Evolutionary conservation across 2,888 invertebrate genomes (phyloP), one percentile per base, ranked within the genome.

Genomic region (Lasioglossum calceatum): DNA sequence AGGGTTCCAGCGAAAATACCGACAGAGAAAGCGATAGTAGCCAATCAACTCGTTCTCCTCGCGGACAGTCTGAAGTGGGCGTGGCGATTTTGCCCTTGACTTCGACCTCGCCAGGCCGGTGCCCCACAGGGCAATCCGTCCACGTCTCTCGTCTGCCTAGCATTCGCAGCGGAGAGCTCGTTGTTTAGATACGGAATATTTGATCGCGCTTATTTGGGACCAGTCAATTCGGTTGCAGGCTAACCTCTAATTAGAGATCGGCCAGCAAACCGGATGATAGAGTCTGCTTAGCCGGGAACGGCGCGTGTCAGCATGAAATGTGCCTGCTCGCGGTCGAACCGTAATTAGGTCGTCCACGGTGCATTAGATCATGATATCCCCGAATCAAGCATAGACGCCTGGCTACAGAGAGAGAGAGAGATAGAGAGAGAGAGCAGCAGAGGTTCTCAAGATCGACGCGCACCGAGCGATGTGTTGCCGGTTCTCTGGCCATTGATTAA

Each of bases 291-390:
- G 54, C 64, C 36, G 32, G 84, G 84, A 61, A 78, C 82, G 76
- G 75, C 71, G 77, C 85, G 79, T 64, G 81, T 84, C 81, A 78
- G 76, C 78, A 64, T 82, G 90, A 89, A 90, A 89, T 83, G 89
- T 88, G 80, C 84, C 71, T 39, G 82, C 80, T 81, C 70, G 85
- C 76, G 86, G 80, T 84, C 73, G 76, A 50, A 39, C 72, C 75
- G 85, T 90, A 89, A 89, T 89, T 90, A 89, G 91, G 83, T 87
- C 89, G 89, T 81, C 80, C 80, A 88, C 77, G 85, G 79, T 80
- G 80, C 77, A 82, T 82, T 89, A 82, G 79, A 89, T 89, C 90
- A 79, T 47, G 85, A 89, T 89, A 79, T 70, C 61, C 61, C 74
- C 44, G 78, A 83, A 81, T 73, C 64, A 47, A 73, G 78, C 72